These are phyloP conservation scores for Diplazon laetatorius DNA, from an alignment of 2,888 invertebrate genomes.

Conservation along the genomic window DNA sequence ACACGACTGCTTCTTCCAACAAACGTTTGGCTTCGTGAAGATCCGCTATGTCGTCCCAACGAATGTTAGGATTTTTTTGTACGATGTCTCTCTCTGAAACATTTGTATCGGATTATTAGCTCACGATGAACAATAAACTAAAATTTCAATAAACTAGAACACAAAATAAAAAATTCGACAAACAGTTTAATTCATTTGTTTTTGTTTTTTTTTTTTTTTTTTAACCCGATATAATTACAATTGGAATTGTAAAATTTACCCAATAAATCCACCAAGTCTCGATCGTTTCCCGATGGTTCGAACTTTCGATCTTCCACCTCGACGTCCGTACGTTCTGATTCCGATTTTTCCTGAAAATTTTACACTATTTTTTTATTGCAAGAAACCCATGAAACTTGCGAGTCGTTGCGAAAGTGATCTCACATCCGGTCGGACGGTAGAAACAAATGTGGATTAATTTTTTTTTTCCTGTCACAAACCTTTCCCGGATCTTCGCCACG, in stretches of 20 bases:
- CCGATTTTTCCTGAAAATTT: slow-evolving; percentile 84
- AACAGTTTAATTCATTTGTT: slow-evolving; percentile 40
- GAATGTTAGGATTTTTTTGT: slow-evolving; percentile 97
- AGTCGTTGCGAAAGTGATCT: no score
- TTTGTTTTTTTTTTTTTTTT: no score
- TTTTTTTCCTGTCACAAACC: slow-evolving; percentile 38
- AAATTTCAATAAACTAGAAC: no score
- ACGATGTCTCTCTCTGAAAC: slow-evolving; percentile 95
- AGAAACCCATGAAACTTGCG: no score
- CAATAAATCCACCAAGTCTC: slow-evolving; percentile 95
- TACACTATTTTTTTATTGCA: slow-evolving; percentile 1
- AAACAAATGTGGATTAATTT: not conserved
- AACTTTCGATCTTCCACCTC: slow-evolving; percentile 91
- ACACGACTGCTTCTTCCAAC: slow-evolving; percentile 97
- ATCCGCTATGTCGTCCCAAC: slow-evolving; percentile 97
- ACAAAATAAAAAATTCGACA: slow-evolving; percentile 28
- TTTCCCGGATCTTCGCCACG: slow-evolving; percentile 80
- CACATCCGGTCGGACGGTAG: not conserved
- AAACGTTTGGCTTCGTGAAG: slow-evolving; percentile 94
- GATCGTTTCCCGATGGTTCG: slow-evolving; percentile 92
- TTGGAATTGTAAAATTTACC: slow-evolving; percentile 83
- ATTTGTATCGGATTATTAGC: no score
- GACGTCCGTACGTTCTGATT: slow-evolving; percentile 87
- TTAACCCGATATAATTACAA: no score
- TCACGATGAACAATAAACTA: no score